Evolutionary conservation across 2,888 invertebrate species (phyloP).

Genomic region (Willowsia nigromaculata): DNA sequence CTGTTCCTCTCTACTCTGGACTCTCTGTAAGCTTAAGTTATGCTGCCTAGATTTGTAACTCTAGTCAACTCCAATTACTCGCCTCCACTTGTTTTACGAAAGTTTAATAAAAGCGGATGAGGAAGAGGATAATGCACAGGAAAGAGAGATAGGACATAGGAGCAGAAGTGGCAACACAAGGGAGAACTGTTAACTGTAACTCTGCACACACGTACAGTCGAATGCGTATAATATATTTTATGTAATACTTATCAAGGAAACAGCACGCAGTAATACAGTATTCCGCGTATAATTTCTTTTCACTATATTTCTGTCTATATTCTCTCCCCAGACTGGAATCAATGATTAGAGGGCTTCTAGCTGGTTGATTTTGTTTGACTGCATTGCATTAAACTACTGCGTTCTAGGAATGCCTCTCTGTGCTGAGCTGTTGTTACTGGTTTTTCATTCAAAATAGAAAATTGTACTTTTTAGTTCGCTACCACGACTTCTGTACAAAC

Average conservation of each 20-base stretch:
- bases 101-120: slow-evolving; percentile 28
- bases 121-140: slow-evolving; percentile 7
- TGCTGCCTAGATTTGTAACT: slow-evolving; percentile 27
- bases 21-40: neutral
- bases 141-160: neutral
- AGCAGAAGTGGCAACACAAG: neutral
- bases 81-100: slow-evolving; percentile 8
- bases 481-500: neutral
- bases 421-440: neutral
- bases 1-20: neutral
- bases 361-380: slow-evolving; percentile 47
- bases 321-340: neutral
- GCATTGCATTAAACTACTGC: neutral
- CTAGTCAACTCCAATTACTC: slow-evolving; percentile 48
- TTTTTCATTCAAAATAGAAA: neutral
- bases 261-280: neutral
- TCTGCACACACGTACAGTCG: slow-evolving; percentile 31
- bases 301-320: neutral
- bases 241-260: neutral
- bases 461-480: neutral
- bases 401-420: neutral
- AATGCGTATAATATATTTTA: slow-evolving; percentile 15
- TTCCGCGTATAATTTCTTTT: neutral
- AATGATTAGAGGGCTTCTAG: slow-evolving; percentile 41
- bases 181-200: slow-evolving; percentile 12